A percentile compares a stretch with the other conserved stretches of the same genome.
phyloP scores from a whole-genome alignment of 1,140 invertebrate genomes.

The Cepaea nemoralis region DNA sequence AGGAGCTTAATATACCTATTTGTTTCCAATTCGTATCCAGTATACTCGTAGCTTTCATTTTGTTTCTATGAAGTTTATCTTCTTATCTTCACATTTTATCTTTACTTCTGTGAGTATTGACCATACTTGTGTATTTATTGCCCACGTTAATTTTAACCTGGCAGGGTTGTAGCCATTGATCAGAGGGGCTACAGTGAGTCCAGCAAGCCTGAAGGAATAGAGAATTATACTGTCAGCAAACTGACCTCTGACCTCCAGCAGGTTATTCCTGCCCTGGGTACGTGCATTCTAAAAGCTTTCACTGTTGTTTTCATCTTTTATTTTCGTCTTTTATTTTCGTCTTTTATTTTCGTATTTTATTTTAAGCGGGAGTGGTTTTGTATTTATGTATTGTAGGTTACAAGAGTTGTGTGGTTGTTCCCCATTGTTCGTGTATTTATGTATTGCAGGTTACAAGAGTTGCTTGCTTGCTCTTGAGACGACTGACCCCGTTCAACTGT shows the following conservation, averaged over 20 bases:
- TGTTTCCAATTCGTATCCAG: too few species aligned
- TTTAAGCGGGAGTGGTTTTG: too few species aligned
- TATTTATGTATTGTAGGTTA: background rate
- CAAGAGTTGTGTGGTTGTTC: too few species aligned
- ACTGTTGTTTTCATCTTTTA: too few species aligned
- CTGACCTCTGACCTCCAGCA: constrained; percentile 80
- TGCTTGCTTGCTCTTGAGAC: constrained; percentile 78
- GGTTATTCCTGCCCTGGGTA: constrained; percentile 78
- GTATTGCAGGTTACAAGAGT: constrained; percentile 59
- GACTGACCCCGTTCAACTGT: too few species aligned
- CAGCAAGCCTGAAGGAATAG: constrained; percentile 80
- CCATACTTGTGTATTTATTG: background rate
- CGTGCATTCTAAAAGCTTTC: background rate
- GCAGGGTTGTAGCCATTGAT: constrained; percentile 82
- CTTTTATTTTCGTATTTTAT: too few species aligned
- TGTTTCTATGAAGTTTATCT: too few species aligned
- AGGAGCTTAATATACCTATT: too few species aligned
- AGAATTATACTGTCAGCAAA: constrained; percentile 77
- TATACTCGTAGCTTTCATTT: too few species aligned
- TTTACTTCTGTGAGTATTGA: background rate
- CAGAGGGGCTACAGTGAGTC: constrained; percentile 86
- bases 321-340: too few species aligned
- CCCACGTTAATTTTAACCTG: background rate
- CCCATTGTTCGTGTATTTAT: too few species aligned
- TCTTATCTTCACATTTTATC: too few species aligned